phyloP scores from a whole-genome alignment of 1,140 invertebrate genomes.

The Ephestia elutella region DNA sequence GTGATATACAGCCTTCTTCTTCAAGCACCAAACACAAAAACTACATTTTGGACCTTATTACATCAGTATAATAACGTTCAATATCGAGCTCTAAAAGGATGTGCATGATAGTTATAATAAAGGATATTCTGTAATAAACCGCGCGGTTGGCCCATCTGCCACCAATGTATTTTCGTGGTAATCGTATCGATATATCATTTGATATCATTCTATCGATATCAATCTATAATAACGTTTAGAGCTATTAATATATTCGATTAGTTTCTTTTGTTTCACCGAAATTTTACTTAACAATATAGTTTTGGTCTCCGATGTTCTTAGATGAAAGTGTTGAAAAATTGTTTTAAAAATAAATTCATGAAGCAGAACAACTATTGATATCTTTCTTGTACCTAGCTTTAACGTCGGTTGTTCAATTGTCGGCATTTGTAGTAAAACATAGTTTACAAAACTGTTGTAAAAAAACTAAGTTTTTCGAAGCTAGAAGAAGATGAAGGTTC shows the following conservation, averaged over 20 bases:
- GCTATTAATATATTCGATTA: constrained; percentile 21
- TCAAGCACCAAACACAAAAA: not conserved
- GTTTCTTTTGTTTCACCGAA: constrained; percentile 22
- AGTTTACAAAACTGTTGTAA: too few relatives aligned
- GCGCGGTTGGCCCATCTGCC: constrained; percentile 37
- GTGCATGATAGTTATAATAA: constrained; percentile 22
- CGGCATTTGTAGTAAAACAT: too few relatives aligned
- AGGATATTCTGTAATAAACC: constrained; percentile 23
- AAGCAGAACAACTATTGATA: too few relatives aligned
- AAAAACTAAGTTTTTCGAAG: not conserved
- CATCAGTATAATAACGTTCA: not conserved
- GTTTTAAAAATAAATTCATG: too few relatives aligned
- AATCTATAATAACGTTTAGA: constrained; percentile 30
- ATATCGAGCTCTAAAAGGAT: not conserved
- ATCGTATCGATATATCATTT: constrained; percentile 43
- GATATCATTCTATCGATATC: constrained; percentile 30
- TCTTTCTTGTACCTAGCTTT: too few relatives aligned
- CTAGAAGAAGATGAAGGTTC: too few relatives aligned
- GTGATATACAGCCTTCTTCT: constrained; percentile 31
- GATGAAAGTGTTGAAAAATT: too few relatives aligned
- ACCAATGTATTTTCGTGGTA: constrained; percentile 43
- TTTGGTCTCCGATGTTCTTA: not conserved
- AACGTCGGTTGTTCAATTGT: too few relatives aligned
- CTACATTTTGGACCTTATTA: not conserved
- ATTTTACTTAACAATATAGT: constrained; percentile 6